Base-by-base conservation (phyloP, 2,113 vertebrate genomes). In the Thermophis baileyi region DNA sequence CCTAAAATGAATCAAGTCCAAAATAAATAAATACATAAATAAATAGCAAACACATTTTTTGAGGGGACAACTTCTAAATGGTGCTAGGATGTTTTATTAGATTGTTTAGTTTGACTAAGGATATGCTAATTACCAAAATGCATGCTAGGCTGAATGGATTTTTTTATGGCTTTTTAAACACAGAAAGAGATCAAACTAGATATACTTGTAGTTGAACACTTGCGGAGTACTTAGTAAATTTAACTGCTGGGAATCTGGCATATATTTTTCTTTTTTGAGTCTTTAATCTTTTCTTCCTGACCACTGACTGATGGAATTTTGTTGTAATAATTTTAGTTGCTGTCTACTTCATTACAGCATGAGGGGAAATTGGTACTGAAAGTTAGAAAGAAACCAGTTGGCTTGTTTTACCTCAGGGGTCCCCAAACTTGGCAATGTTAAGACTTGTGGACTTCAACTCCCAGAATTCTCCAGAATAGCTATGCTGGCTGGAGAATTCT, bases 31-130 rank as follows among this genome's bases (percentile, higher is more conserved):
- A 69, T 60, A 47, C 47, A 47, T 44, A 44, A 81, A 81, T 81
- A 18, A 35, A 49, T 74, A 20, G 2, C 44, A 89, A 49, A 57
- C 46, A 50, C 90, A 88, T 92, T 93, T n/a, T 46, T 8, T 94
- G 27, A 46, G 88, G 91, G 93, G 88, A 91, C 94, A 95, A 94
- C 22, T 94, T 90, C 96, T 89, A 95, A 95, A 93, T 24, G 92
- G 49, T 1, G 27, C 27, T 94, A 55, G 96, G 93, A 93, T 94
- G 20, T 40, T 96, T 94, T 93, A 94, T 91, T 93, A 90, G 88
- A 87, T 91, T 95, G 96, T 95, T 55, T 93, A 94, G n/a, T 69
- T 93, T 90, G 94, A 94, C 55, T 95, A 92, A 95, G 93, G 86
- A 24, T 93, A 92, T 91, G 92, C 22, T 94, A 92, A 94, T 96